Evolutionary conservation across 2,888 invertebrate genomes (phyloP).

Genomic region (Lasioglossum morio): DNA sequence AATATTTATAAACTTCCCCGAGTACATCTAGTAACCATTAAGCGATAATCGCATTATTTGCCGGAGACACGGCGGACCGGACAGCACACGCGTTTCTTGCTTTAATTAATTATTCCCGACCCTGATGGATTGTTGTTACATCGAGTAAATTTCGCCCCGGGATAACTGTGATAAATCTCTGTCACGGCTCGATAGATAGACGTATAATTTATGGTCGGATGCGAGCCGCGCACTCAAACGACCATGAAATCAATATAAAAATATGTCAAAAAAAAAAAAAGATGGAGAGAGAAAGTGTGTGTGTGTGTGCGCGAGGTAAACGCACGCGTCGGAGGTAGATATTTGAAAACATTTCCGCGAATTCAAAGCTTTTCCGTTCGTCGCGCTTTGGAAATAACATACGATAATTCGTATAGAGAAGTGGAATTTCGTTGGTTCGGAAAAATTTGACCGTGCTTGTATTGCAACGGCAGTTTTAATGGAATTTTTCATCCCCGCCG

Average conservation of each 20-base stretch:
- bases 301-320: neutral
- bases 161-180: slow-evolving; percentile 60
- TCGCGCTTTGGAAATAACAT: slow-evolving; percentile 14
- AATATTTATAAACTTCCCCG: slow-evolving; percentile 43
- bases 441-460: neutral
- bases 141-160: slow-evolving; percentile 43
- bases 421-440: neutral
- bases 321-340: neutral
- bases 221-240: slow-evolving; percentile 33
- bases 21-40: slow-evolving; percentile 29
- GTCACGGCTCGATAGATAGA: slow-evolving; percentile 45
- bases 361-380: neutral
- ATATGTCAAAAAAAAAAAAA: neutral
- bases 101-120: slow-evolving; percentile 52
- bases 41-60: slow-evolving; percentile 41
- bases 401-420: neutral
- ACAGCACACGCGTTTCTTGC: slow-evolving; percentile 43
- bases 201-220: slow-evolving; percentile 51
- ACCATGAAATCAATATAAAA: slow-evolving; percentile 44
- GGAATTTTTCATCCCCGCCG: neutral
- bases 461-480: neutral
- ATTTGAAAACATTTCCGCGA: slow-evolving; percentile 18
- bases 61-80: neutral
- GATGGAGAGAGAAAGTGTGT: neutral
- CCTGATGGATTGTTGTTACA: slow-evolving; percentile 50